Evolutionary conservation across 2,797 vertebrate species (phyloP).

Genomic region (Hyperoplus immaculatus): DNA sequence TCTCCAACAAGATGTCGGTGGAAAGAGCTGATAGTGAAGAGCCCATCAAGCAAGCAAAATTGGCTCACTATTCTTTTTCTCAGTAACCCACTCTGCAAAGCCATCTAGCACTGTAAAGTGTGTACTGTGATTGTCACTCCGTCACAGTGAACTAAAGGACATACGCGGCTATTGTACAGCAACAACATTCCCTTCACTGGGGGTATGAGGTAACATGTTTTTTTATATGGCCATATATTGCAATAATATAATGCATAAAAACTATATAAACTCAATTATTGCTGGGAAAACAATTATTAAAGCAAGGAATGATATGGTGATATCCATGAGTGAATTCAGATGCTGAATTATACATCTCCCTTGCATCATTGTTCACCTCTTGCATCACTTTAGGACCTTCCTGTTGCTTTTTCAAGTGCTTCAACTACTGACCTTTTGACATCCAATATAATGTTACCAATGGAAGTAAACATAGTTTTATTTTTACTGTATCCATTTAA

Average conservation of each 20-base stretch:
- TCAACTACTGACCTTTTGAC: slow-evolving; percentile 17
- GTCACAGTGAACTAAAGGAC: neutral
- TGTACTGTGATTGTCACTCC: neutral
- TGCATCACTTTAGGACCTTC: neutral
- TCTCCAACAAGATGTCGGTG: neutral
- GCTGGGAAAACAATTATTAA: neutral
- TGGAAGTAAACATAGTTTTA: neutral
- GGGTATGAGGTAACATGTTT: no score
- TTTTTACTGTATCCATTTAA: slow-evolving; percentile 9
- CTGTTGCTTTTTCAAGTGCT: neutral
- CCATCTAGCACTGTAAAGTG: neutral
- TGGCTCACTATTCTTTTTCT: neutral
- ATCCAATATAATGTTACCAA: neutral
- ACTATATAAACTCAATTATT: neutral
- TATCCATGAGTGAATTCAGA: neutral
- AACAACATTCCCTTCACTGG: neutral
- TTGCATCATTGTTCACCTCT: neutral
- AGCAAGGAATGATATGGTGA: neutral
- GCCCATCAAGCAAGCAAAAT: neutral
- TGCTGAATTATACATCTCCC: neutral
- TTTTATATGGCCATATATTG: no score
- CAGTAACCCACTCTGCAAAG: neutral
- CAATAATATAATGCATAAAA: no score
- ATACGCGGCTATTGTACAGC: neutral
- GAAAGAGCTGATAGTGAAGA: neutral